Base-by-base conservation (phyloP, 2,113 vertebrate genomes). In the Alethe castanea region DNA sequence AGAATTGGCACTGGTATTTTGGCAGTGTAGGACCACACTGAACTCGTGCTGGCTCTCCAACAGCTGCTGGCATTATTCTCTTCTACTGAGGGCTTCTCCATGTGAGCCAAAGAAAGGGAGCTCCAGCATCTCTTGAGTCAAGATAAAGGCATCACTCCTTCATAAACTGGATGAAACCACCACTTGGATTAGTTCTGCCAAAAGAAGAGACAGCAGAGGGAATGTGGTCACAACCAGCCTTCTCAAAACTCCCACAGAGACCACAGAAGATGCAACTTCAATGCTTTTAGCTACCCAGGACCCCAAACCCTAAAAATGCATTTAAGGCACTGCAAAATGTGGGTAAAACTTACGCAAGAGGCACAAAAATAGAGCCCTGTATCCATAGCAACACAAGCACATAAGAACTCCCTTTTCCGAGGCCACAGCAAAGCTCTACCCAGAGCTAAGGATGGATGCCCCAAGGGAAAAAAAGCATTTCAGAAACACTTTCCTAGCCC, bases 1-100 rank as follows among this genome's bases (percentile, higher is more conserved):
- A 86, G 76, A 86, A 62, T 12, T 11, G 44, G 66, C 19, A 28
- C 17, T 14, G 31, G 42, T 8, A 35, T 79, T 70, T 65, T 23
- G 47, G 57, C 61, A 52, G 29, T 2, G 6, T 1, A 31, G 8
- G 50, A 53, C 78, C 66, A 38, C 0, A 0, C 22, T 29, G 54
- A 50, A 13, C 88, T 56, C 0, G 0, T n/a, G 29, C n/a, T 24
- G 45, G 38, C 38, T 56, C 47, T 42, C 33, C 33, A 45, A 28
- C 13, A 52, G 45, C 62, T 76, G 52, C 36, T 67, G 61, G 36
- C 25, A 67, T 26, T 42, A 50, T 35, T 66, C 52, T 42, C 18
- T 56, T 81, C 79, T 59, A 8, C 57, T 1, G 4, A 66, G 31
- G 33, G 28, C 29, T 81, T 64, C 61, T 91, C 57, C 3, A 1